Percentiles rank a stretch among this genome's conserved stretches.
phyloP scores from a whole-genome alignment of 2,888 invertebrate species.

The Branchinecta sandiegonensis region DNA sequence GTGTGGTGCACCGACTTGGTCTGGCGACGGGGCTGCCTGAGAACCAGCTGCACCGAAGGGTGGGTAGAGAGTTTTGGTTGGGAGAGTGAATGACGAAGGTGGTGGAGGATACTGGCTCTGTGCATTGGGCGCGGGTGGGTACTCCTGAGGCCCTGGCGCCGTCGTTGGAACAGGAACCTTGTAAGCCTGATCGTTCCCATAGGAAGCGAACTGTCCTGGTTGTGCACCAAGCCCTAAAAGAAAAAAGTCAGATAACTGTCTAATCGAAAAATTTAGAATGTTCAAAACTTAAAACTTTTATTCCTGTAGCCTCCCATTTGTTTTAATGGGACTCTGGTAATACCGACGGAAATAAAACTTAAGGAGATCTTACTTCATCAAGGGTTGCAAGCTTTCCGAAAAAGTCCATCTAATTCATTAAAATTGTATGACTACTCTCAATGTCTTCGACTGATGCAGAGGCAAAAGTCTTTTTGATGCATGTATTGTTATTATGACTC shows the following conservation, averaged over 20 bases:
- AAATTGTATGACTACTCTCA: too few species aligned
- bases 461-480: too few species aligned
- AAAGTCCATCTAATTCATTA: too few species aligned
- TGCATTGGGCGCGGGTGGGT: not conserved
- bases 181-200: conserved; percentile 4
- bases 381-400: too few species aligned
- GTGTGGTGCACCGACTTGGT: not conserved
- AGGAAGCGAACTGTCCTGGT: not conserved
- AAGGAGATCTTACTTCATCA: too few species aligned
- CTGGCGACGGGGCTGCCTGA: not conserved
- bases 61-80: not conserved
- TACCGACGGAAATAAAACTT: too few species aligned
- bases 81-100: not conserved
- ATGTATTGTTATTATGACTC: too few species aligned
- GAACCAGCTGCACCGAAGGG: not conserved
- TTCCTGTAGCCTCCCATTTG: too few species aligned
- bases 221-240: not conserved
- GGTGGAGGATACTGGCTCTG: conserved; percentile 10
- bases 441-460: too few species aligned
- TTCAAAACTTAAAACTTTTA: too few species aligned
- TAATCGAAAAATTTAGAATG: too few species aligned
- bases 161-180: not conserved
- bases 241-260: not conserved
- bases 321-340: too few species aligned
- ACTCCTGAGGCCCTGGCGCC: not conserved